These are phyloP conservation scores for Rhyacophila brunnea DNA, from an alignment of 1,140 invertebrate species.

Conservation along the genomic window DNA sequence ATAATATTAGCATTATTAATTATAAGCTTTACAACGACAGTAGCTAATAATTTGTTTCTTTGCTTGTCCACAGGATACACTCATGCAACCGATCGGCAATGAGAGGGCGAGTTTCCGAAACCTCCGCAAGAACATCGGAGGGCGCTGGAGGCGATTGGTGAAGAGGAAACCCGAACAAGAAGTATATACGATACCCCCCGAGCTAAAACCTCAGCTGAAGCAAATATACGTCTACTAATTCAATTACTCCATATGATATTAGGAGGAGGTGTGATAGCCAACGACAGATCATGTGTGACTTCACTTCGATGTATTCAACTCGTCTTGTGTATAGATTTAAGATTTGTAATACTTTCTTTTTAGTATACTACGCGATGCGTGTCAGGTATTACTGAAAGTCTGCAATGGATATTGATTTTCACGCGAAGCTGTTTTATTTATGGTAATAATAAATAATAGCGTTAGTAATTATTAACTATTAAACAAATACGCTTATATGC, in stretches of 20 bases:
- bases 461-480: background rate
- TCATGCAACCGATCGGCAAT: slow-evolving; percentile 68
- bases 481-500: background rate
- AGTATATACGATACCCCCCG: slow-evolving; percentile 79
- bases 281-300: slow-evolving; percentile 30
- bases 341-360: slow-evolving; percentile 26
- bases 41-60: slow-evolving; percentile 33
- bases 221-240: slow-evolving; percentile 82
- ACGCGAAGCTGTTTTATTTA: slow-evolving; percentile 20
- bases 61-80: slow-evolving; percentile 66
- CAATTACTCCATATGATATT: slow-evolving; percentile 22
- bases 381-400: slow-evolving; percentile 21
- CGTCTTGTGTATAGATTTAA: slow-evolving; percentile 24
- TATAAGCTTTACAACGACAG: too few species aligned
- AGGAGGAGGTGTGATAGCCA: slow-evolving; percentile 25
- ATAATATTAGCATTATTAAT: background rate
- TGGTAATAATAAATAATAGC: slow-evolving; percentile 3
- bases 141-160: slow-evolving; percentile 76
- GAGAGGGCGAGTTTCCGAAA: slow-evolving; percentile 75
- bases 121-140: slow-evolving; percentile 78
- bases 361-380: slow-evolving; percentile 24
- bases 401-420: background rate
- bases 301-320: slow-evolving; percentile 17
- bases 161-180: slow-evolving; percentile 77
- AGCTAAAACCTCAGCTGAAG: slow-evolving; percentile 82